Percentiles rank a stretch among this genome's conserved stretches.
Evolutionary conservation across 2,113 vertebrate genomes (phyloP).

Genomic region (Ramphastos sulfuratus): DNA sequence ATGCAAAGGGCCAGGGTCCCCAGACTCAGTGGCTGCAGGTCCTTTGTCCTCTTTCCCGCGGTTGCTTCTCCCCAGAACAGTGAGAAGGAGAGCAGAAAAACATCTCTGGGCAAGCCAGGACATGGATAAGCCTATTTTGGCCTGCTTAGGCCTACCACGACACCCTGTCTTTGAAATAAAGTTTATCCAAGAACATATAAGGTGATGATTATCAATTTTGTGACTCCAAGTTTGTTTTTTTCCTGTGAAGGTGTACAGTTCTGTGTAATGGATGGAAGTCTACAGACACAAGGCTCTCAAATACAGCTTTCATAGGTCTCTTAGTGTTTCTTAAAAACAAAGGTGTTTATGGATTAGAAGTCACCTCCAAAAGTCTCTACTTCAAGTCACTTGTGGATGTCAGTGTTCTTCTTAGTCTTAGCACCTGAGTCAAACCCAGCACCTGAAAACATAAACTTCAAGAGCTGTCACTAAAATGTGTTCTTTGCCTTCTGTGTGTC

Average conservation of each 20-base stretch:
- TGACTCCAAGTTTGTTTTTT: neutral
- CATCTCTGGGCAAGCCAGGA: too few relatives aligned
- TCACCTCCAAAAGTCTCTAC: neutral
- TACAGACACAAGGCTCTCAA: neutral
- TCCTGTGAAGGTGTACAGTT: neutral
- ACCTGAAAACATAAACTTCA: neutral
- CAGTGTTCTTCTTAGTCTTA: neutral
- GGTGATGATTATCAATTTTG: neutral
- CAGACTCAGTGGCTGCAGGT: too few relatives aligned
- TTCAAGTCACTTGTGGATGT: neutral
- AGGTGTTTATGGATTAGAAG: neutral
- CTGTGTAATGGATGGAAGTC: neutral
- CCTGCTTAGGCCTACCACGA: too few relatives aligned
- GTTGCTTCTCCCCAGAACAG: too few relatives aligned
- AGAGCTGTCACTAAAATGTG: neutral
- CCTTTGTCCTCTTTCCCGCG: too few relatives aligned
- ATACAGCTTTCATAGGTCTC: neutral
- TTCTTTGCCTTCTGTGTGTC: neutral
- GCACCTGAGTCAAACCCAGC: neutral
- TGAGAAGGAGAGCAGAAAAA: too few relatives aligned
- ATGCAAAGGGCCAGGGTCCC: too few relatives aligned
- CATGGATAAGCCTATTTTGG: too few relatives aligned
- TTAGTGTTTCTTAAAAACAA: neutral
- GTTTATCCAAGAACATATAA: neutral
- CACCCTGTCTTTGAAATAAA: neutral